phyloP scores from a whole-genome alignment of 1,140 invertebrate species.

The Matsumurasca onukii region DNA sequence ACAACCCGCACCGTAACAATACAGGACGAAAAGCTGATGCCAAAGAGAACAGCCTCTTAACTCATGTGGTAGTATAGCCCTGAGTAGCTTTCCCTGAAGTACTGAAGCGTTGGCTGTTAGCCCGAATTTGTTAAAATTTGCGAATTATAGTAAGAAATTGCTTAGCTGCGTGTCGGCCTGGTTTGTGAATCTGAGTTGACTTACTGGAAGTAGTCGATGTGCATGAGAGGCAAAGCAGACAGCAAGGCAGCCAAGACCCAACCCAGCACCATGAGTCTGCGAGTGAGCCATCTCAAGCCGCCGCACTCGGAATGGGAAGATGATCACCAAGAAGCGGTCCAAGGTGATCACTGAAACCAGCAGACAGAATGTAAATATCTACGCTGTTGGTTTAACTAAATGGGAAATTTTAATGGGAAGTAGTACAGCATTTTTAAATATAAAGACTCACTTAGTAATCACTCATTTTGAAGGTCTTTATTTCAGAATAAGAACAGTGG shows the following conservation, averaged over 20 bases:
- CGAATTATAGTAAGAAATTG: too few species aligned
- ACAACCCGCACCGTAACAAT: too few species aligned
- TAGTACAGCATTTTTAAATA: too few species aligned
- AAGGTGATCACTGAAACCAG: slow-evolving; percentile 53
- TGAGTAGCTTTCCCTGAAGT: too few species aligned
- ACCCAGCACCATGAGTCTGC: slow-evolving; percentile 50
- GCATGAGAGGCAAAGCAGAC: slow-evolving; percentile 51
- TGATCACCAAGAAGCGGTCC: slow-evolving; percentile 57
- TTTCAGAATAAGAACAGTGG: background rate
- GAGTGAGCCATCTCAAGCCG: slow-evolving; percentile 51
- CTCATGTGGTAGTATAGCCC: too few species aligned
- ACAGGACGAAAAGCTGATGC: too few species aligned
- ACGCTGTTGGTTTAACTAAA: background rate
- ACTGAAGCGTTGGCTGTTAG: too few species aligned
- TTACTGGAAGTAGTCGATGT: slow-evolving; percentile 51
- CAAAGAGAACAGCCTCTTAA: too few species aligned
- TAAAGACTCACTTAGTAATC: background rate
- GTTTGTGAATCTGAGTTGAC: too few species aligned
- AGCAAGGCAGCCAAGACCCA: slow-evolving; percentile 52
- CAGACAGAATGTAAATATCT: background rate
- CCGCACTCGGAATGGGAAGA: slow-evolving; percentile 54
- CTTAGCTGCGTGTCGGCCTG: too few species aligned
- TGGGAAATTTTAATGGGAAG: background rate
- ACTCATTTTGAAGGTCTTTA: background rate
- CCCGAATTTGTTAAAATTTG: too few species aligned